Conservation (phyloP, 2,113 vertebrate species). For the Leptobrachium ailaonicum region DNA sequence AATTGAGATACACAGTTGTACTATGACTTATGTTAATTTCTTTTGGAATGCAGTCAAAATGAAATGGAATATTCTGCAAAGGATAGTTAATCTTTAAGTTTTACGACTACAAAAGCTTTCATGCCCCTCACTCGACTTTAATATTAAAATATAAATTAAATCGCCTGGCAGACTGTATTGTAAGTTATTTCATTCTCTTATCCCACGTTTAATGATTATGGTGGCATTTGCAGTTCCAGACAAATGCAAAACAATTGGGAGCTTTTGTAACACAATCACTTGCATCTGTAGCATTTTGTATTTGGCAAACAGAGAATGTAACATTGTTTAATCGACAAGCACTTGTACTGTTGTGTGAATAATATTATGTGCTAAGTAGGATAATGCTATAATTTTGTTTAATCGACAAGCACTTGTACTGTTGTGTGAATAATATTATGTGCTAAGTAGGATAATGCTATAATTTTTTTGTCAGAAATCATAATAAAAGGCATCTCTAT, state of each 20-base stretch:
- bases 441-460: too few species aligned
- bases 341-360: too few species aligned
- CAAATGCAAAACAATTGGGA: neutral
- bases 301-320: too few species aligned
- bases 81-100: constrained; percentile 8
- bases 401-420: too few species aligned
- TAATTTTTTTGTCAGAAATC: too few species aligned
- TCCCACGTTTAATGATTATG: constrained; percentile 10
- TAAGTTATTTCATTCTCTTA: neutral
- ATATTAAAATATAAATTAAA: constrained; percentile 18
- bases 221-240: neutral
- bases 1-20: constrained; percentile 22
- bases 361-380: too few species aligned
- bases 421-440: too few species aligned
- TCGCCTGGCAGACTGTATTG: neutral
- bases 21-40: constrained; percentile 31
- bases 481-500: too few species aligned
- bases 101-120: constrained; percentile 9
- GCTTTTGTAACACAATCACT: neutral
- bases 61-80: constrained; percentile 19
- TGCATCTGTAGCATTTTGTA: neutral
- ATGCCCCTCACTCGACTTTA: constrained; percentile 13
- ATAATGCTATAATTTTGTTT: too few species aligned
- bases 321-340: too few species aligned
- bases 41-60: constrained; percentile 13